A percentile compares a stretch with the other conserved stretches of the same genome.
phyloP scores from a whole-genome alignment of 2,113 vertebrate species.

The Cephalophus harveyi region DNA sequence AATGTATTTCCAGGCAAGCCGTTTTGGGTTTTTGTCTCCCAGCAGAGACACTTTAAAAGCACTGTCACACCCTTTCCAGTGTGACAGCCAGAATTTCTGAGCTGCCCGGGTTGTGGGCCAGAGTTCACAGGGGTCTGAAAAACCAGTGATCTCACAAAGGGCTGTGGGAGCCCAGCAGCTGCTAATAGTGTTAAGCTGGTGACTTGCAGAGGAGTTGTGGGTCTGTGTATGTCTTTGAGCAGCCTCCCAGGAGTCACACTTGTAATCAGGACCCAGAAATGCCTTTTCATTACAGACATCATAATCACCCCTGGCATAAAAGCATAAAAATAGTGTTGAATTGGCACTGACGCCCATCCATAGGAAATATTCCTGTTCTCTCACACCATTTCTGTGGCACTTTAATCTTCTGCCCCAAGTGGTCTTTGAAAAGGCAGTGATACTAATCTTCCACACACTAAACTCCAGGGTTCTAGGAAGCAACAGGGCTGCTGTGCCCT shows the following conservation, averaged over 20 bases:
- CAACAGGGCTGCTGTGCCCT: too few relatives aligned
- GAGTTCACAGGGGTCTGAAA: background rate
- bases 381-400: background rate
- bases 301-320: background rate
- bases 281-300: background rate
- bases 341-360: background rate
- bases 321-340: background rate
- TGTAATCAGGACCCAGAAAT: background rate
- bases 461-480: background rate
- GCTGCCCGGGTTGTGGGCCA: background rate
- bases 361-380: background rate
- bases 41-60: background rate
- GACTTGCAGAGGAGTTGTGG: background rate
- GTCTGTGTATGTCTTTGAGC: background rate
- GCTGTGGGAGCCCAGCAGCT: background rate
- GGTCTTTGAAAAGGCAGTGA: background rate
- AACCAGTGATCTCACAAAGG: background rate
- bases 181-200: background rate
- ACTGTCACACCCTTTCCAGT: background rate
- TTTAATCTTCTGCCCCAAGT: background rate
- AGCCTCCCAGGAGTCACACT: background rate
- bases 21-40: background rate
- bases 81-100: background rate
- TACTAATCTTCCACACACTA: too few relatives aligned
- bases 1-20: background rate